Evolutionary conservation across 2,797 vertebrate species (phyloP).

Genomic region (Halcyon leucocephala): DNA sequence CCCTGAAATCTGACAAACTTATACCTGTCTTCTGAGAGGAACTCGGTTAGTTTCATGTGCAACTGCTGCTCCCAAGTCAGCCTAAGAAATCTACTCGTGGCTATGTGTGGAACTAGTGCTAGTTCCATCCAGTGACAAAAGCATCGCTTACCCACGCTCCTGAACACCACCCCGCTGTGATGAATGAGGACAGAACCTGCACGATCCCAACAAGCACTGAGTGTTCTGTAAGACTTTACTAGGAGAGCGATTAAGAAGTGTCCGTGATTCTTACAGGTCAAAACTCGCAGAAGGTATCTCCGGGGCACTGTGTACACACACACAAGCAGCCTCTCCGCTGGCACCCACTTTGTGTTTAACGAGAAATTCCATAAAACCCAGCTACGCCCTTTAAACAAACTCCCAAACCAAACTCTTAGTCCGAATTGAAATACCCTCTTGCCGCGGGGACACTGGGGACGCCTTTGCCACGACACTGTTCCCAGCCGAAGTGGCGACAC

Average conservation of each 20-base stretch:
- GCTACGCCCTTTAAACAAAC: too few species aligned
- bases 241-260: accelerated
- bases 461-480: accelerated
- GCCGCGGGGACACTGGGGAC: background rate
- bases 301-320: accelerated
- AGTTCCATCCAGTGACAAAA: background rate
- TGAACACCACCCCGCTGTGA: accelerated
- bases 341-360: background rate
- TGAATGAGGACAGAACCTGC: accelerated
- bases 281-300: background rate
- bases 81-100: accelerated
- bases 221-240: accelerated
- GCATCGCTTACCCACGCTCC: accelerated
- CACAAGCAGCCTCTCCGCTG: background rate
- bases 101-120: accelerated
- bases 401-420: accelerated
- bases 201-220: accelerated
- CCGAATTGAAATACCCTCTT: accelerated
- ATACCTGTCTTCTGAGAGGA: accelerated
- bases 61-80: background rate
- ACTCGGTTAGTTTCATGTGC: accelerated
- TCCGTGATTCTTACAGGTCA: background rate
- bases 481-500: background rate
- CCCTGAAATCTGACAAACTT: background rate
- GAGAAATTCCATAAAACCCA: accelerated